Percentiles rank a stretch among this genome's conserved stretches.
These are phyloP conservation scores for Dasyornis broadbenti DNA, from an alignment of 2,113 vertebrate species.

Conservation along the genomic window DNA sequence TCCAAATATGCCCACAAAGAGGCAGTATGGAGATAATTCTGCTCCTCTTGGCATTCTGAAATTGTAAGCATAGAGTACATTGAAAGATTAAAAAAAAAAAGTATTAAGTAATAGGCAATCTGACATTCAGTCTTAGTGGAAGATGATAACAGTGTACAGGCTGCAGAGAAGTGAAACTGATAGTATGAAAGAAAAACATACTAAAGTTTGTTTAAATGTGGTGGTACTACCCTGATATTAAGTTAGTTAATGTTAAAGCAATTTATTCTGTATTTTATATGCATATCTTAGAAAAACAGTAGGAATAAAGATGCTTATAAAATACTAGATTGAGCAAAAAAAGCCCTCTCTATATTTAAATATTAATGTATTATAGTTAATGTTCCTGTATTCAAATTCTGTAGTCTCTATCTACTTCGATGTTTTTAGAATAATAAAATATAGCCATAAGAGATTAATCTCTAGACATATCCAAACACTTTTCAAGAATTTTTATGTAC, in stretches of 20 bases:
- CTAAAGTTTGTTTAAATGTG: background rate
- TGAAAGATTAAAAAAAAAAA: background rate
- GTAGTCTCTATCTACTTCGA: background rate
- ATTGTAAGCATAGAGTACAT: background rate
- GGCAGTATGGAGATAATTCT: background rate
- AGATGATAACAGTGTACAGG: background rate
- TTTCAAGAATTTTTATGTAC: background rate
- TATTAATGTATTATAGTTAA: background rate
- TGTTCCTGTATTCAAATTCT: background rate
- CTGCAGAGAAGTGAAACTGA: background rate
- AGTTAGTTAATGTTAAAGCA: background rate
- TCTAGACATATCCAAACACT: background rate
- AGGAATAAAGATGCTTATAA: background rate
- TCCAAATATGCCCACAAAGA: constrained; percentile 29
- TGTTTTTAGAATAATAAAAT: background rate
- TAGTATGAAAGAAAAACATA: background rate
- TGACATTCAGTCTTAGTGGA: background rate
- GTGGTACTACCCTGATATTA: background rate
- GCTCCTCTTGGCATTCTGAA: background rate
- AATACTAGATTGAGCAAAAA: background rate
- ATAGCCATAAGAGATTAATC: background rate
- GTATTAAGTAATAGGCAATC: background rate
- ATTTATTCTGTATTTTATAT: background rate
- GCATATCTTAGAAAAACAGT: background rate
- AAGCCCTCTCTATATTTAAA: background rate